A percentile compares a stretch with the other conserved stretches of the same genome.
phyloP scores from a whole-genome alignment of 2,797 vertebrate species.

The Sebastes cheni region DNA sequence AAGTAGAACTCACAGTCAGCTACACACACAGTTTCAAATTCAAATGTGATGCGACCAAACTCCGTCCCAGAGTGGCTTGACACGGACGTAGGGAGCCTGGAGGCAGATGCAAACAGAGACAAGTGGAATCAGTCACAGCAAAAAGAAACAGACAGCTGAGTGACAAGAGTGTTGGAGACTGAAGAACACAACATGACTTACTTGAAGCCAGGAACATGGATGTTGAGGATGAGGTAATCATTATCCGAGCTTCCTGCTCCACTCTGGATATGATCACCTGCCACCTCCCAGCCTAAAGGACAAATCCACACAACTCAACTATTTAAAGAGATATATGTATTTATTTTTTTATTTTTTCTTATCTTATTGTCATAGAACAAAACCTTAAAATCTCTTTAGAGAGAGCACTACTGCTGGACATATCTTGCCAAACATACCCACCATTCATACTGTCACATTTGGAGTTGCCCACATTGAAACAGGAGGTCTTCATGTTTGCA shows the following conservation, averaged over 20 bases:
- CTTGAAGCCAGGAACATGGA: slow-evolving; percentile 96
- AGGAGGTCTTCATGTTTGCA: slow-evolving; percentile 95
- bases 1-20: slow-evolving; percentile 96
- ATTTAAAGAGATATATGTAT: neutral
- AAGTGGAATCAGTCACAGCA: neutral
- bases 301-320: neutral
- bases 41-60: slow-evolving; percentile 92
- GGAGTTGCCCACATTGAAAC: slow-evolving; percentile 96
- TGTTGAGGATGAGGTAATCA: slow-evolving; percentile 96
- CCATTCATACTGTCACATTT: slow-evolving; percentile 97
- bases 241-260: slow-evolving; percentile 94
- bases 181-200: slow-evolving; percentile 73
- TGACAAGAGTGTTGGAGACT: neutral
- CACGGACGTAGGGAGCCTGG: slow-evolving; percentile 90
- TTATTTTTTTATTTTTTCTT: no score
- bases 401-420: neutral
- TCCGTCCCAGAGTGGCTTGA: slow-evolving; percentile 86
- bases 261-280: slow-evolving; percentile 92
- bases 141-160: neutral
- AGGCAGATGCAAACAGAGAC: slow-evolving; percentile 2
- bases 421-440: slow-evolving; percentile 68
- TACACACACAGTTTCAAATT: slow-evolving; percentile 93
- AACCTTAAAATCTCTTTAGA: neutral
- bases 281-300: slow-evolving; percentile 93
- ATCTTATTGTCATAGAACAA: no score